Percentiles rank a stretch among this genome's conserved stretches.
These are phyloP conservation scores for Crenuchus spilurus DNA, from an alignment of 2,797 vertebrate species.

Conservation along the genomic window DNA sequence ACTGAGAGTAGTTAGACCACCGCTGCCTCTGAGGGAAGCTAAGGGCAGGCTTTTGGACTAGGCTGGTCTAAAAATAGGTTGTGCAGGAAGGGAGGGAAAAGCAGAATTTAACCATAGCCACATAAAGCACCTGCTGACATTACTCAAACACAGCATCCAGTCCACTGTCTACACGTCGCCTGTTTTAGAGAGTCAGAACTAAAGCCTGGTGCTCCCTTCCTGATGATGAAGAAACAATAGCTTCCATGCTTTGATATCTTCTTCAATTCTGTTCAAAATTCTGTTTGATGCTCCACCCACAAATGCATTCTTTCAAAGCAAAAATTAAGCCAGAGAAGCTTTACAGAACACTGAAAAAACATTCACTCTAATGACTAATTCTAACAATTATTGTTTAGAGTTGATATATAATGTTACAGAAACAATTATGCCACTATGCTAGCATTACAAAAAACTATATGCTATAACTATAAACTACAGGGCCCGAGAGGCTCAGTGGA, in stretches of 20 bases:
- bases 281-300: not conserved
- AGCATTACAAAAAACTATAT: no score
- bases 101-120: constrained; percentile 68
- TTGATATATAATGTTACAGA: no score
- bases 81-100: constrained; percentile 55
- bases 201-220: not conserved
- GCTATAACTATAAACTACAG: no score
- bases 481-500: no score
- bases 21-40: not conserved
- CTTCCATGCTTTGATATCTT: not conserved
- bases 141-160: constrained; percentile 53
- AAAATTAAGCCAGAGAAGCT: not conserved
- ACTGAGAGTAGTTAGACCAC: constrained; percentile 13
- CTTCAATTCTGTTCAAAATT: not conserved
- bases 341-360: not conserved
- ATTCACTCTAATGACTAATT: no score
- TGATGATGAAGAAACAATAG: not conserved
- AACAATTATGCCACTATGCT: no score
- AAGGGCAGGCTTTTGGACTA: constrained; percentile 54
- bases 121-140: constrained; percentile 75
- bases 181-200: constrained; percentile 5
- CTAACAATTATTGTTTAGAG: no score
- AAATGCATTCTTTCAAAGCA: not conserved
- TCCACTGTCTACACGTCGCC: not conserved
- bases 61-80: constrained; percentile 70